phyloP scores from a whole-genome alignment of 2,113 vertebrate genomes.

The Microcebus ravelobensis region DNA sequence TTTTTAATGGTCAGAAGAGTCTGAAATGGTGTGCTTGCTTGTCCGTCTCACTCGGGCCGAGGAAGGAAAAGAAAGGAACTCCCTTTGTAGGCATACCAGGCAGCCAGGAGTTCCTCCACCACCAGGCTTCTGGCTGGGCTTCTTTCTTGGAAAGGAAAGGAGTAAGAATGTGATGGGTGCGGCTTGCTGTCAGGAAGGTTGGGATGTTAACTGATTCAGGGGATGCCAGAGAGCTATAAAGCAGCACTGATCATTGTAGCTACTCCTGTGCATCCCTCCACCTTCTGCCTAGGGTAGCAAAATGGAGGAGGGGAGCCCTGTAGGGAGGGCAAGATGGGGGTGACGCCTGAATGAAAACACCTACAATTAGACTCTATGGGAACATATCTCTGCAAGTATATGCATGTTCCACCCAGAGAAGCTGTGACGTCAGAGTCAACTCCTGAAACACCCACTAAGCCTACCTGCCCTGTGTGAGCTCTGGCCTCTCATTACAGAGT shows the following conservation, averaged over 20 bases:
- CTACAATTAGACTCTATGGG: conserved; percentile 71
- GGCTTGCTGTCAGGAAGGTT: conserved; percentile 44
- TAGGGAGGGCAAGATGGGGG: conserved; percentile 55
- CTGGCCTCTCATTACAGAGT: neutral
- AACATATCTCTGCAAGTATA: conserved; percentile 70
- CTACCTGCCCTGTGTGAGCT: conserved; percentile 19
- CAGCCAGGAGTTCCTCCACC: neutral
- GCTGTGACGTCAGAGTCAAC: conserved; percentile 67
- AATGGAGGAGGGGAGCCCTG: conserved; percentile 54
- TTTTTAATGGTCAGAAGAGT: conserved; percentile 19
- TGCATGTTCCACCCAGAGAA: conserved; percentile 66
- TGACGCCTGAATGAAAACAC: conserved; percentile 75
- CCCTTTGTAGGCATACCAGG: conserved; percentile 42
- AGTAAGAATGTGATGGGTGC: conserved; percentile 37
- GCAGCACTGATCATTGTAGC: conserved; percentile 18
- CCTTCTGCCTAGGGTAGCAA: conserved; percentile 50
- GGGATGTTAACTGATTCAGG: conserved; percentile 62
- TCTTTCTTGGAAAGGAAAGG: conserved; percentile 78
- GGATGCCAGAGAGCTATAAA: conserved; percentile 51
- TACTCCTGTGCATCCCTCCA: conserved; percentile 60
- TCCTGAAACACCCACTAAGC: conserved; percentile 48
- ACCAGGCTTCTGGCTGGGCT: conserved; percentile 51
- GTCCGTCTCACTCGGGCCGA: neutral
- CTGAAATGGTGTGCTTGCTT: neutral
- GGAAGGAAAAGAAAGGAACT: conserved; percentile 12